Percentiles rank a stretch among this genome's conserved stretches.
phyloP scores from a whole-genome alignment of 2,888 invertebrate species.

The Lasiommata megera region DNA sequence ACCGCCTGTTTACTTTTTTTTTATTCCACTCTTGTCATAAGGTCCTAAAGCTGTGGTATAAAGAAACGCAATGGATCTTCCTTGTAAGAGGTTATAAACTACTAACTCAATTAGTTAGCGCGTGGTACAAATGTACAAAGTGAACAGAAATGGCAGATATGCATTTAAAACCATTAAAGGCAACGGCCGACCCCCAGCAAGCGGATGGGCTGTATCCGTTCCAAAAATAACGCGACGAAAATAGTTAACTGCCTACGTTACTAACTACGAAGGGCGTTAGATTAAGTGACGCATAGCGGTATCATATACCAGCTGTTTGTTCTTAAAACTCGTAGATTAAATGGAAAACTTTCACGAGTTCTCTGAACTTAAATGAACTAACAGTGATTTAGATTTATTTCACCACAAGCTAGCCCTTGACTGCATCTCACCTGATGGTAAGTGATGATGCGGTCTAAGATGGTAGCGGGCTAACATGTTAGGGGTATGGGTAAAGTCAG shows the following conservation, averaged over 20 bases:
- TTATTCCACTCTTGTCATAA: too few relatives aligned
- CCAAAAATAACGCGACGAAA: conserved; percentile 39
- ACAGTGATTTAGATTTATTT: too few relatives aligned
- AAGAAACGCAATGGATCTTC: too few relatives aligned
- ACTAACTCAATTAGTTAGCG: not conserved
- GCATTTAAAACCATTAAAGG: conserved; percentile 26
- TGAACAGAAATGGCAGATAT: conserved; percentile 21
- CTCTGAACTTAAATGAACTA: too few relatives aligned
- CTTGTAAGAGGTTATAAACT: too few relatives aligned
- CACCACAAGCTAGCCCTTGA: too few relatives aligned
- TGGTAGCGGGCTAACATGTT: too few relatives aligned
- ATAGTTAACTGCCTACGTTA: conserved; percentile 28
- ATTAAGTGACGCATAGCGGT: conserved; percentile 35
- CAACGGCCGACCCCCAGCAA: conserved; percentile 47
- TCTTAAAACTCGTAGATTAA: not conserved
- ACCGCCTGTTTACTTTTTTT: too few relatives aligned
- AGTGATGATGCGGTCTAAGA: too few relatives aligned
- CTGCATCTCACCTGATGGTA: too few relatives aligned
- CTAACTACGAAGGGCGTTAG: conserved; percentile 34
- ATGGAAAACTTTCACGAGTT: not conserved
- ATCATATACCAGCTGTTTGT: not conserved
- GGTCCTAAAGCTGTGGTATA: too few relatives aligned
- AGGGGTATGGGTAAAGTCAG: too few relatives aligned
- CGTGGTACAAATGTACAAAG: not conserved
- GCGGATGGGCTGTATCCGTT: conserved; percentile 45